phyloP scores from a whole-genome alignment of 2,113 vertebrate species.

The Tylochromis polylepis region DNA sequence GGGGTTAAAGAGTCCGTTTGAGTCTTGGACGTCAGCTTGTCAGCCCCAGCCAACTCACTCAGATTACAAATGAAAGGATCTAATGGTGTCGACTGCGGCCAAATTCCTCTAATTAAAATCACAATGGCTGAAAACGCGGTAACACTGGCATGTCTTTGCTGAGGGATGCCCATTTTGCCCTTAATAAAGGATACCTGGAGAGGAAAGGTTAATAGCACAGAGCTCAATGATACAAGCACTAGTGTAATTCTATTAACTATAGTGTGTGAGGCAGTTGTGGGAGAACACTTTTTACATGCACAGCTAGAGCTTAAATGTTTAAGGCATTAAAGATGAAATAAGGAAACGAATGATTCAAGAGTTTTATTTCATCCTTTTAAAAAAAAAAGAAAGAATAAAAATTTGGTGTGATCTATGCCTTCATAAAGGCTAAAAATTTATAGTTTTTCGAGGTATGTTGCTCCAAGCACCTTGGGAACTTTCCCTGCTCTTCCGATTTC shows the following conservation, averaged over 20 bases:
- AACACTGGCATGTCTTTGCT: constrained; percentile 19
- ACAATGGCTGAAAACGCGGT: constrained; percentile 41
- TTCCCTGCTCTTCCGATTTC: neutral
- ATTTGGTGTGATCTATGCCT: neutral
- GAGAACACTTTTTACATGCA: neutral
- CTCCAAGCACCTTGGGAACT: neutral
- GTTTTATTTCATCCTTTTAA: neutral
- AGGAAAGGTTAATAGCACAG: constrained; percentile 45
- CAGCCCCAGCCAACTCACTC: constrained; percentile 42
- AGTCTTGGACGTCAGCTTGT: constrained; percentile 44
- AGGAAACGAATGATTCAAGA: neutral
- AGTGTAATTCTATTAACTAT: constrained; percentile 46
- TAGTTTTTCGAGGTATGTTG: neutral
- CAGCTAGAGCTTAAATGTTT: neutral
- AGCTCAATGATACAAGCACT: constrained; percentile 18
- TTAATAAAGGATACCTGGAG: constrained; percentile 36
- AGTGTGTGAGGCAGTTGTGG: constrained; percentile 9
- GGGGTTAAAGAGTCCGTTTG: constrained; percentile 42
- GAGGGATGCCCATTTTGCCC: constrained; percentile 30
- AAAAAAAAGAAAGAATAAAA: neutral
- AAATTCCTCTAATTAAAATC: constrained; percentile 65
- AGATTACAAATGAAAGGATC: constrained; percentile 58
- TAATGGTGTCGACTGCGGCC: constrained; percentile 42
- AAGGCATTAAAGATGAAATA: neutral
- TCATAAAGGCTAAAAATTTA: neutral